Conservation (phyloP, 1,140 invertebrate species). For the Sitophilus oryzae region DNA sequence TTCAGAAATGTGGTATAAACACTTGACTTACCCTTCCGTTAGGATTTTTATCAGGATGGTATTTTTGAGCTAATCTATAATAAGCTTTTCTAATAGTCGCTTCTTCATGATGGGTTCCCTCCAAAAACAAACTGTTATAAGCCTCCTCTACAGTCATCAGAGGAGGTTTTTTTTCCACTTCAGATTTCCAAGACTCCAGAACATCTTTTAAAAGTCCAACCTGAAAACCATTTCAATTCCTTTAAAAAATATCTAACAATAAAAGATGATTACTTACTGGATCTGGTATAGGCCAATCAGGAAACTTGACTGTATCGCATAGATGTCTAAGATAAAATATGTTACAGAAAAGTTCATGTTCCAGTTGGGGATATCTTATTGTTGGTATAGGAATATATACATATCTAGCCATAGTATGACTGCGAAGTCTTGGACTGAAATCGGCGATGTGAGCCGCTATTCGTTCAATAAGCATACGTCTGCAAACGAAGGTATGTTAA, state of each 20-base stretch:
- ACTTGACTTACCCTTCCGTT: slow-evolving; percentile 78
- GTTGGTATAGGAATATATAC: slow-evolving; percentile 96
- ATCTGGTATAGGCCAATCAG: slow-evolving; percentile 94
- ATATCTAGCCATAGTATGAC: slow-evolving; percentile 92
- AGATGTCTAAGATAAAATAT: slow-evolving; percentile 97
- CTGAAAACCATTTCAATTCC: slow-evolving; percentile 40
- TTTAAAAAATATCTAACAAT: slow-evolving; percentile 4
- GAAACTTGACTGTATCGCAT: slow-evolving; percentile 85
- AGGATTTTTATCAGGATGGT: slow-evolving; percentile 99
- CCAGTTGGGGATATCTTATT: slow-evolving; percentile 90
- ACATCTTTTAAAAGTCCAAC: slow-evolving; percentile 90
- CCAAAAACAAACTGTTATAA: slow-evolving; percentile 75
- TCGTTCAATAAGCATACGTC: slow-evolving; percentile 93
- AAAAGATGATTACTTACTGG: slow-evolving; percentile 59
- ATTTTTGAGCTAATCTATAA: slow-evolving; percentile 92
- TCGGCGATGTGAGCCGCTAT: slow-evolving; percentile 95
- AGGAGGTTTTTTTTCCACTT: slow-evolving; percentile 97
- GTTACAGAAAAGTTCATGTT: slow-evolving; percentile 96
- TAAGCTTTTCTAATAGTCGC: slow-evolving; percentile 89
- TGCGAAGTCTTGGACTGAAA: slow-evolving; percentile 87
- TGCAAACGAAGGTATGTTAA: too few species aligned
- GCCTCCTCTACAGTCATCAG: slow-evolving; percentile 95
- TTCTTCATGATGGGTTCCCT: slow-evolving; percentile 65
- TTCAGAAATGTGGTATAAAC: too few species aligned
- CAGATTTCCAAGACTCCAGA: slow-evolving; percentile 92